phyloP scores from a whole-genome alignment of 2,888 invertebrate genomes.

The Spodoptera picta region DNA sequence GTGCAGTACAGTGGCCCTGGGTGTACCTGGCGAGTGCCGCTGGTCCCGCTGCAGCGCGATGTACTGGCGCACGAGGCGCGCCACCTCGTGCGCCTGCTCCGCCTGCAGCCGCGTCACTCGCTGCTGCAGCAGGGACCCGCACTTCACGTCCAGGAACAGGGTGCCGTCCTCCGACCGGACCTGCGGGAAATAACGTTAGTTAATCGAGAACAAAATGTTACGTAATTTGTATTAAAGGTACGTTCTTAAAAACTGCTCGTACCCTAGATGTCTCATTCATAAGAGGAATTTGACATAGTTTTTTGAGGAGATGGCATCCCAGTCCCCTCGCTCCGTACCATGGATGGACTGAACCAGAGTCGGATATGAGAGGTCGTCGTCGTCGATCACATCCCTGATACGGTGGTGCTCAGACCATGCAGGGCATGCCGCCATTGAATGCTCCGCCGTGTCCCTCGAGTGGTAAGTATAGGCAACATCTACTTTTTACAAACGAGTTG shows the following conservation, averaged over 20 bases:
- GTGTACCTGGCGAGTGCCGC: slow-evolving; percentile 65
- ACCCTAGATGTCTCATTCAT: too few species aligned
- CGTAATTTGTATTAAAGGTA: not conserved
- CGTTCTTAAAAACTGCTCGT: too few species aligned
- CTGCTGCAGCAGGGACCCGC: slow-evolving; percentile 98
- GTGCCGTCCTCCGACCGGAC: slow-evolving; percentile 97
- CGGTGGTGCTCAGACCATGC: too few species aligned
- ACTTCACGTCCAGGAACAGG: slow-evolving; percentile 98
- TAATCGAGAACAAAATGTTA: not conserved
- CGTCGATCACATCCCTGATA: too few species aligned
- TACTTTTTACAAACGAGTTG: too few species aligned
- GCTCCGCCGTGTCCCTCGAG: too few species aligned
- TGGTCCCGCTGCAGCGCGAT: slow-evolving; percentile 93
- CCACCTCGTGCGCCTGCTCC: slow-evolving; percentile 99
- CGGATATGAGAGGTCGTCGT: too few species aligned
- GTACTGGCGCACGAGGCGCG: slow-evolving; percentile 98
- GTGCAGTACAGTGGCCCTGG: too few species aligned
- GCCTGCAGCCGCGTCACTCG: slow-evolving; percentile 98
- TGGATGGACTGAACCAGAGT: too few species aligned
- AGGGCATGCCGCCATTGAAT: too few species aligned
- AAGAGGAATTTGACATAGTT: too few species aligned
- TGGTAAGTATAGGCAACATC: too few species aligned
- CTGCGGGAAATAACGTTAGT: slow-evolving; percentile 64
- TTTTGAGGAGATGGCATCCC: not conserved
- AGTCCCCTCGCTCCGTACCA: not conserved